phyloP scores from a whole-genome alignment of 2,888 invertebrate species.

The Punctoribates punctum region DNA sequence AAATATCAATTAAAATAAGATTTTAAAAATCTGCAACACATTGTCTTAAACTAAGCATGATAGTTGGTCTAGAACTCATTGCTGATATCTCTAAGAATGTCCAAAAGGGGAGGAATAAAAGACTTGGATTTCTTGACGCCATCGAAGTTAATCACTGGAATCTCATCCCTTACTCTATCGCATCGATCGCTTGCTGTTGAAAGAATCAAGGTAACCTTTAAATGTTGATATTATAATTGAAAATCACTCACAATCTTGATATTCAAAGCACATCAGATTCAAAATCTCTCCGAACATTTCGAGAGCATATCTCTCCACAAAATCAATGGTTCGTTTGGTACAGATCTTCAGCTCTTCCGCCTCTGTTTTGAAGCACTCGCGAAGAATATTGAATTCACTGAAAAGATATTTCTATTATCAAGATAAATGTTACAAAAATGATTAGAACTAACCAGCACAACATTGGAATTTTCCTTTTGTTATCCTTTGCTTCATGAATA shows the following conservation, averaged over 20 bases:
- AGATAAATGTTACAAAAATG: not conserved
- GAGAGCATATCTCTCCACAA: not conserved
- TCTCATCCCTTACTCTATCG: not conserved
- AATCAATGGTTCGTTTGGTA: not conserved
- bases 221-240: not conserved
- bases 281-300: slow-evolving; percentile 18
- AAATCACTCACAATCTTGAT: not conserved
- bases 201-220: too few relatives aligned
- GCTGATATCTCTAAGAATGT: not conserved
- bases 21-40: too few relatives aligned
- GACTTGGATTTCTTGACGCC: not conserved
- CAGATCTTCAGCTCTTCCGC: slow-evolving; percentile 26
- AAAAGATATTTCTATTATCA: not conserved
- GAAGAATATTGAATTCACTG: slow-evolving; percentile 14
- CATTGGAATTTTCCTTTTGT: slow-evolving; percentile 21
- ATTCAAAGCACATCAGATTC: slow-evolving; percentile 29
- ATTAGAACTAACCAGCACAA: not conserved
- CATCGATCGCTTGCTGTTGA: slow-evolving; percentile 20
- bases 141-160: not conserved
- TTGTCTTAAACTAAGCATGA: too few relatives aligned
- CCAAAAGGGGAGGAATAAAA: not conserved
- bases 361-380: slow-evolving; percentile 22
- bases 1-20: too few relatives aligned
- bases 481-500: not conserved
- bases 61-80: not conserved